Percentiles rank a stretch among this genome's conserved stretches.
These are phyloP conservation scores for Hyppa rectilinea DNA, from an alignment of 2,888 invertebrate species.

Conservation along the genomic window DNA sequence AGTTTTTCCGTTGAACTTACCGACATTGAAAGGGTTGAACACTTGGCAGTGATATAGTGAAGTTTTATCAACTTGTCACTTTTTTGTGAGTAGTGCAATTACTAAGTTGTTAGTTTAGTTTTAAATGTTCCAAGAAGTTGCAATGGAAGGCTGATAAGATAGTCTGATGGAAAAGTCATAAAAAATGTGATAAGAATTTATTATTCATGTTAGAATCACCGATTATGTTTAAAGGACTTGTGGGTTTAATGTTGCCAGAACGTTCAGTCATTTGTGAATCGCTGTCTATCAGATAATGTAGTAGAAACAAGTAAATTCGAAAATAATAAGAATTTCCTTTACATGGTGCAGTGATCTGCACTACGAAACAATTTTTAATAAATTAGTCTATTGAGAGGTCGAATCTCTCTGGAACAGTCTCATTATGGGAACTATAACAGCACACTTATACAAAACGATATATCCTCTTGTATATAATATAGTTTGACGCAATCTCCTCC, in stretches of 20 bases:
- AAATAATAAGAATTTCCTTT: too few relatives aligned
- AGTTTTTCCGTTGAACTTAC: conserved; percentile 19
- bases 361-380: background rate
- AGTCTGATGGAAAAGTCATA: too few relatives aligned
- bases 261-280: too few relatives aligned
- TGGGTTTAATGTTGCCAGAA: too few relatives aligned
- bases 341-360: background rate
- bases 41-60: conserved; percentile 32
- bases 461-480: background rate
- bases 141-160: too few relatives aligned
- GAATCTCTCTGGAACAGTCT: background rate
- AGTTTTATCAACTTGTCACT: conserved; percentile 17
- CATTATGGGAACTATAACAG: background rate
- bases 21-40: conserved; percentile 23
- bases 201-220: too few relatives aligned
- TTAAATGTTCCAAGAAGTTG: background rate
- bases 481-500: conserved; percentile 19
- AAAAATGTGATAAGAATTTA: too few relatives aligned
- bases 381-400: too few relatives aligned
- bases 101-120: background rate
- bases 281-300: too few relatives aligned
- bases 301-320: too few relatives aligned
- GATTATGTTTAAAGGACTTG: too few relatives aligned
- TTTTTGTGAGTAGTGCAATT: background rate
- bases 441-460: background rate